Percentiles rank a stretch among this genome's conserved stretches.
phyloP scores from a whole-genome alignment of 2,797 vertebrate genomes.

The Chelmon rostratus region DNA sequence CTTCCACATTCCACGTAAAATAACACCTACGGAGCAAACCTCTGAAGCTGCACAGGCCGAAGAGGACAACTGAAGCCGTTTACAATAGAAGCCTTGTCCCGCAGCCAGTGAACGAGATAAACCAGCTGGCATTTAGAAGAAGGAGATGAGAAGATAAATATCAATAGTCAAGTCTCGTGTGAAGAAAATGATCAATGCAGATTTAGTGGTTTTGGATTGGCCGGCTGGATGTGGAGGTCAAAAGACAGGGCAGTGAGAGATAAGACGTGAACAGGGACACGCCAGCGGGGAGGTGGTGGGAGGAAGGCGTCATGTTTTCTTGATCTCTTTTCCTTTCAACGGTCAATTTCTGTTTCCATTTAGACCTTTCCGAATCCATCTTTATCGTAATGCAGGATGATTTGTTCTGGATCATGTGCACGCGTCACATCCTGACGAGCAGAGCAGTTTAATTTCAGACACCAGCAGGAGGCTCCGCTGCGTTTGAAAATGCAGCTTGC shows the following conservation, averaged over 20 bases:
- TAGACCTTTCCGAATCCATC: background rate
- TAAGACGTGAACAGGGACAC: background rate
- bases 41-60: constrained; percentile 27
- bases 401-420: background rate
- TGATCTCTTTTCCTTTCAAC: background rate
- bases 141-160: constrained; percentile 20
- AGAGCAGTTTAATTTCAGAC: no score
- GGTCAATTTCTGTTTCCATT: background rate
- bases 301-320: background rate
- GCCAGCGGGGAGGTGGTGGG: background rate
- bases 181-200: constrained; percentile 18
- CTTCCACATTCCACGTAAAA: constrained; percentile 63
- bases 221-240: background rate
- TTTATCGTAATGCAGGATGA: background rate
- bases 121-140: constrained; percentile 21
- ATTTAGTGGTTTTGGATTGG: background rate
- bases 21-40: constrained; percentile 57
- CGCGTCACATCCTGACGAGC: no score
- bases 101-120: constrained; percentile 12
- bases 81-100: constrained; percentile 62
- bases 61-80: constrained; percentile 1
- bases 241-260: background rate
- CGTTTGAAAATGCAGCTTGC: no score
- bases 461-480: no score
- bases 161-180: background rate